Conservation (phyloP, 2,888 invertebrate species). For the Heliconius aoede region DNA sequence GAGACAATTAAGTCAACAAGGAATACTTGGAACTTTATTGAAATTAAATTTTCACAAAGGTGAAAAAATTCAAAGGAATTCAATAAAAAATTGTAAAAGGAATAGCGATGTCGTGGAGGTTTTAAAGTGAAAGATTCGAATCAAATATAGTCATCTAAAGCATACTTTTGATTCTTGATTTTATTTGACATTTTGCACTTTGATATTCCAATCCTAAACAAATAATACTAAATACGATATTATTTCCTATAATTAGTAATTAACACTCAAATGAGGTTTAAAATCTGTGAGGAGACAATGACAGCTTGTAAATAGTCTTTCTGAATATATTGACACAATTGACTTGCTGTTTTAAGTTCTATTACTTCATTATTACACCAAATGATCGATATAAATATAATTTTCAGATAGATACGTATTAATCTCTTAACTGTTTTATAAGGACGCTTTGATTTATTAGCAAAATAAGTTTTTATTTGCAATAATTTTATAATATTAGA, state of each 20-base stretch:
- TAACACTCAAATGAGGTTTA: neutral
- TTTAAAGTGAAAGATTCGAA: neutral
- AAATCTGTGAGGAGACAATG: neutral
- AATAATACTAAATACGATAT: neutral
- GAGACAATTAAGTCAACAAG: neutral
- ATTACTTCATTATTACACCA: neutral
- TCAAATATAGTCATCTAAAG: neutral
- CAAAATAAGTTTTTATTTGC: neutral
- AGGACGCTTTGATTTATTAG: neutral
- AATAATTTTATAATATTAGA: neutral
- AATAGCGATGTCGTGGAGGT: too few species aligned
- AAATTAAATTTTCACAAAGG: conserved; percentile 3
- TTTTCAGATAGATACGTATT: neutral
- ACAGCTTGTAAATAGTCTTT: neutral
- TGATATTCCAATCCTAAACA: neutral
- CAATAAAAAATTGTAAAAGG: neutral
- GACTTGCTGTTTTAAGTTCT: neutral
- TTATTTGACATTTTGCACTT: too few species aligned
- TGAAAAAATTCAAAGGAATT: too few species aligned
- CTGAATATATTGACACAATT: neutral
- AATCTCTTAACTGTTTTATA: too few species aligned
- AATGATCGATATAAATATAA: neutral
- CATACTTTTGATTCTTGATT: neutral
- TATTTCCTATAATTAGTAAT: neutral
- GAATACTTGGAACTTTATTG: neutral